Percentiles rank a stretch among this genome's conserved stretches.
Evolutionary conservation across 2,797 vertebrate species (phyloP).

Genomic region (Phoebastria nigripes): DNA sequence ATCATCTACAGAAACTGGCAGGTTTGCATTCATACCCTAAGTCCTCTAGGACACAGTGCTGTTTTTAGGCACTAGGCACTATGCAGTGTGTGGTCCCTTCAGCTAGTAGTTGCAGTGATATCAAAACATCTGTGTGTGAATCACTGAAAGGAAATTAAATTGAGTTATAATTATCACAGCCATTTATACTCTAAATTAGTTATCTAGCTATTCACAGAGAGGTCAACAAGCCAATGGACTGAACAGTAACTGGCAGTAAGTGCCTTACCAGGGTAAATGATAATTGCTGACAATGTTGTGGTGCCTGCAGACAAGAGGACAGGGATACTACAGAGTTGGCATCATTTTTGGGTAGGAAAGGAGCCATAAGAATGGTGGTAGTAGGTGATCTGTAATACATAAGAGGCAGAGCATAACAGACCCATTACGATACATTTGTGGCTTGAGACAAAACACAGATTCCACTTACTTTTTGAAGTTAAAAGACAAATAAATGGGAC

Average conservation of each 20-base stretch:
- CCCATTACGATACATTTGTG: background rate
- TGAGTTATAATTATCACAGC: conserved; percentile 43
- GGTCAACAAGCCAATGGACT: conserved; percentile 37
- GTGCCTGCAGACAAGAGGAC: background rate
- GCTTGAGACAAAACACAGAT: background rate
- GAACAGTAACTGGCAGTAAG: conserved; percentile 25
- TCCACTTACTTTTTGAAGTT: background rate
- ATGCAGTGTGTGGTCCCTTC: background rate
- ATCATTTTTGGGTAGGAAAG: background rate
- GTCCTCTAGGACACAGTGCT: background rate
- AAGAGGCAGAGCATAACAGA: background rate
- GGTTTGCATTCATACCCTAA: background rate
- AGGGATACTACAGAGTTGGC: background rate
- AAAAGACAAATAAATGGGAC: background rate
- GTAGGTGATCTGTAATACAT: background rate
- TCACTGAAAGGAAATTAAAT: conserved; percentile 52
- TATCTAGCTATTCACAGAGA: background rate
- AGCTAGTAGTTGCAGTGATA: conserved; percentile 15
- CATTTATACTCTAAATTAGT: conserved; percentile 45
- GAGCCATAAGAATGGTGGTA: background rate
- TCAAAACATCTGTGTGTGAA: conserved; percentile 19
- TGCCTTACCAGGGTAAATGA: background rate
- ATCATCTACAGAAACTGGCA: background rate
- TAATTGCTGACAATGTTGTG: conserved; percentile 17
- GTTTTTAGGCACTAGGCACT: background rate